Percentiles rank a stretch among this genome's conserved stretches.
These are phyloP conservation scores for Conopomorpha cramerella DNA, from an alignment of 1,140 invertebrate genomes.

Conservation along the genomic window DNA sequence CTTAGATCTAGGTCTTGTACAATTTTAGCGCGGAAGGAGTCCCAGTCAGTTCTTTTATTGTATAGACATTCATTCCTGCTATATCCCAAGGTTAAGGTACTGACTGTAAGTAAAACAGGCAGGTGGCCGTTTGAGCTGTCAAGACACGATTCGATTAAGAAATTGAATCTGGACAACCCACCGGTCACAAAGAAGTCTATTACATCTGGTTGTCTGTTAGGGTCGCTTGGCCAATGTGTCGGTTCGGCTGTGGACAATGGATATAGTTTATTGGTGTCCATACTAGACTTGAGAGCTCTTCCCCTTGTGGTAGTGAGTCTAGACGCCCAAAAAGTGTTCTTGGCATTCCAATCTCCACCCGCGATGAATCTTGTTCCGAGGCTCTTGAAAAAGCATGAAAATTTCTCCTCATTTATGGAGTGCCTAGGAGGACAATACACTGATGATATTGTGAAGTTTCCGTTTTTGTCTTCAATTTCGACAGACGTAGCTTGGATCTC, in stretches of 20 bases:
- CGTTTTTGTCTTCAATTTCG: conserved; percentile 4
- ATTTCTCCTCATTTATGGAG: conserved; percentile 5
- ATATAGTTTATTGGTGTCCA: conserved; percentile 12
- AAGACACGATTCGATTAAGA: conserved; percentile 5
- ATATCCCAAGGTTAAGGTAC: conserved; percentile 2
- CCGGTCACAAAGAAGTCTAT: conserved; percentile 29
- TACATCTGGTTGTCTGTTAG: conserved; percentile 28
- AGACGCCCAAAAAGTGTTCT: conserved; percentile 37
- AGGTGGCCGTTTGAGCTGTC: conserved; percentile 9
- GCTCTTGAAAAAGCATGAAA: conserved; percentile 5
- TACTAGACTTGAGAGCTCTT: conserved; percentile 16
- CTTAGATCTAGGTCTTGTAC: conserved; percentile 5
- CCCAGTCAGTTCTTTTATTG: conserved; percentile 9
- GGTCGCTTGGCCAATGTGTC: conserved; percentile 37
- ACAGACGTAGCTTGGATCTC: conserved; percentile 10
- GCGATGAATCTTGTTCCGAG: conserved; percentile 7
- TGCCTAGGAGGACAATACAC: conserved; percentile 15
- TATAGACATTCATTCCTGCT: conserved; percentile 1
- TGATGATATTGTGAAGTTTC: conserved; percentile 8
- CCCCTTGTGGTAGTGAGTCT: conserved; percentile 14
- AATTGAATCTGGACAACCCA: conserved; percentile 10
- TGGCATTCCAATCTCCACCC: conserved; percentile 44
- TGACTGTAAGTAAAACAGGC: conserved; percentile 6
- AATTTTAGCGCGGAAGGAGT: conserved; percentile 3
- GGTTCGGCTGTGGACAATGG: conserved; percentile 24